Base-by-base conservation (phyloP, 2,113 vertebrate species). In the Regulus satrapa region DNA sequence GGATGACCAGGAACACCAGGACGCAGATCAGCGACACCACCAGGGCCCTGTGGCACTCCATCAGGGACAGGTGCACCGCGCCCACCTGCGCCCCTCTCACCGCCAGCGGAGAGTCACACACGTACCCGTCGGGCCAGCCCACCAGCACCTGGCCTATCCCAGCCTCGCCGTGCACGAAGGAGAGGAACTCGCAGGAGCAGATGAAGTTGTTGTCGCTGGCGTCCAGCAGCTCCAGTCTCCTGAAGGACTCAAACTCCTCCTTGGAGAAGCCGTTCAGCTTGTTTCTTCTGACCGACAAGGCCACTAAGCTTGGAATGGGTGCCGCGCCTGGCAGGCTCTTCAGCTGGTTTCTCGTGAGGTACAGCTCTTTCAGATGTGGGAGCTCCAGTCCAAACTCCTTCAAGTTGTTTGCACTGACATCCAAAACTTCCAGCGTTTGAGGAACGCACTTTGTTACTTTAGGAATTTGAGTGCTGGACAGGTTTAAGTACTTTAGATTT, bases 161-260 rank as follows among this genome's bases (percentile, higher is more conserved):
- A 0, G 80, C 46, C 26, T 96, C 63, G 1, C 90, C 80, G 5
- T 97, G 97, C 24, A 97, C 55, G 89, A 99, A 99, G 10, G 88
- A 32, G 6, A 99, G 94, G 85, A 99, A 98, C 11, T 98, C 97
- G 46, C 99, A 99, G 67, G 98, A 98, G 92, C 99, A 99, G 43
- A 98, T 92, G 32, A 99, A 99, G 80, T 97, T 98, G 97, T 99
- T 99, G 52, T 95, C 61, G 0, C 98, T 96, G 0, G 97, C 99
- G 77, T 98, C 98, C 94, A 99, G 94, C 32, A 36, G 90, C 89
- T 95, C 67, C 34, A 99, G 89, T 4, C 94, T 94, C 26, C 14
- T 38, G 83, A 98, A 99, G 2, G 95, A 82, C 31, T 72, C 95
- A 7, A 99, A 95, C 63, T 98, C 97, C 15, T 96, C 95, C 45